Evolutionary conservation across 2,113 vertebrate genomes (phyloP), one percentile per base, ranked within the genome.

Genomic region (Campylorhamphus procurvoides): DNA sequence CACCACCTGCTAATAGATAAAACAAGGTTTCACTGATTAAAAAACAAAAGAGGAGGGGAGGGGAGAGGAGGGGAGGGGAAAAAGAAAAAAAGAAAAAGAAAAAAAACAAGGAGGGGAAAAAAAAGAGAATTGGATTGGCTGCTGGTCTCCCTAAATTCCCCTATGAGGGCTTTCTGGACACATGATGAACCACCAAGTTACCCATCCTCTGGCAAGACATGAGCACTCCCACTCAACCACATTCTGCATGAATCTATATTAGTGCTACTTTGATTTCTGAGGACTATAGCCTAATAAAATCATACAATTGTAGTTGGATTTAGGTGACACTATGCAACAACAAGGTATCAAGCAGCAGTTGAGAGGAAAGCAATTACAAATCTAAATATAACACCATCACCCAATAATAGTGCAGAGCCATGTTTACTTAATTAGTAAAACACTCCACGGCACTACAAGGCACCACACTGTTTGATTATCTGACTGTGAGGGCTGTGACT

Each of bases 351-450:
- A 78, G 71, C 84, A 86, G 78, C 63, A 95, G 82, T 44, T 33
- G 72, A 79, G 84, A 68, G n/a, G 89, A 85, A 96, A 94, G 37
- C 18, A 58, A 81, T 72, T 46, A 76, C 68, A 77, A 91, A 91
- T 75, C 93, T 85, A 89, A 91, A 95, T 67, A 47, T 59, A 83
- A 62, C 22, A 63, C 47, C 49, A 92, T 79, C n/a, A 89, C 74
- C 46, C 72, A 92, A 78, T 63, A 80, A 74, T 79, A 90, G 85
- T 39, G 55, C 49, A 94, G 76, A 96, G 29, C 10, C 76, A 88
- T 31, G 44, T 95, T 96, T 83, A 44, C 58, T 49, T 93, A 71
- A 93, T 95, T 94, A 87, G 63, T 62, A 68, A 89, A 95, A 72
- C 78, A 40, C 37, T 73, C 10, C 3, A 8, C 49, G 10, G 67